Conservation (phyloP, 2,113 vertebrate species). For the Prietella phreatophila region DNA sequence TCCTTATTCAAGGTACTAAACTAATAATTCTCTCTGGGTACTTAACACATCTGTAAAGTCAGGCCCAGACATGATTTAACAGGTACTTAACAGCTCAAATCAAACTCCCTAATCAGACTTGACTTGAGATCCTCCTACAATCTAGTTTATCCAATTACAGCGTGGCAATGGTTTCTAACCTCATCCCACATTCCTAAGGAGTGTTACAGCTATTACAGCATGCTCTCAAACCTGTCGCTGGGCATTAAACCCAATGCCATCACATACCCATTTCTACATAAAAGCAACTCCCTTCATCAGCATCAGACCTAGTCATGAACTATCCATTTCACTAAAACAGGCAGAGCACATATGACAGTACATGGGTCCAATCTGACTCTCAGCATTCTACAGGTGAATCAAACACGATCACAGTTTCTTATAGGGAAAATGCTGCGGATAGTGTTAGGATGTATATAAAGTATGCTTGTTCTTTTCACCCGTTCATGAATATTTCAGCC, state of each 20-base stretch:
- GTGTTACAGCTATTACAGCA: conserved; percentile 39
- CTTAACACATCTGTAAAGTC: conserved; percentile 39
- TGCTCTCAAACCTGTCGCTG: conserved; percentile 24
- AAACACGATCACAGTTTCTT: neutral
- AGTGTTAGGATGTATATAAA: neutral
- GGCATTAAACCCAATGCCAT: conserved; percentile 38
- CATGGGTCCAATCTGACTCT: conserved; percentile 20
- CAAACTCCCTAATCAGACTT: conserved; percentile 38
- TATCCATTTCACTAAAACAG: conserved; percentile 14
- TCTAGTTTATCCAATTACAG: conserved; percentile 51
- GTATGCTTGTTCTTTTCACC: conserved; percentile 4
- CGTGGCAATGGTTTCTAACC: conserved; percentile 40
- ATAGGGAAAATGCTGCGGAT: neutral
- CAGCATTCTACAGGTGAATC: conserved; percentile 5
- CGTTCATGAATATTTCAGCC: neutral
- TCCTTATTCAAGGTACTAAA: conserved; percentile 29
- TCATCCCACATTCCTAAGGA: conserved; percentile 31
- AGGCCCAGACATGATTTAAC: conserved; percentile 34
- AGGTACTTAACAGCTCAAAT: conserved; percentile 27
- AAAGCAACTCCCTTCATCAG: neutral
- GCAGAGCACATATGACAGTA: conserved; percentile 4
- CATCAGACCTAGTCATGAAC: conserved; percentile 31
- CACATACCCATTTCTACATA: conserved; percentile 23
- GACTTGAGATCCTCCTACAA: conserved; percentile 37
- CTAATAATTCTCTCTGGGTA: conserved; percentile 34